Conservation (phyloP, 2,797 vertebrate genomes). For the Sarcoramphus papa region DNA sequence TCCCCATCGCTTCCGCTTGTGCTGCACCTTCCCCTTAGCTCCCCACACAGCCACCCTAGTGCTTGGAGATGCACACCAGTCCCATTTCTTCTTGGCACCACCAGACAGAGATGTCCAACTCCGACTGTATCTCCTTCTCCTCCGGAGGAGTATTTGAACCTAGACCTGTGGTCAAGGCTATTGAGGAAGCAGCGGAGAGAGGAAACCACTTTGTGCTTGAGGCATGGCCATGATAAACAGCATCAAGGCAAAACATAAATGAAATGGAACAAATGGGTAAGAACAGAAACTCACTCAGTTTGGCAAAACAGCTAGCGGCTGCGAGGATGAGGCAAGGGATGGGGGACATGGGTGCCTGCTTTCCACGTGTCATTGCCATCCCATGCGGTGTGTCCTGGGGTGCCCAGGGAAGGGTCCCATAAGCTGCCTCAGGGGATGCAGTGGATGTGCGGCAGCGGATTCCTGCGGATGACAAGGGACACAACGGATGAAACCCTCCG, state of each 20-base stretch:
- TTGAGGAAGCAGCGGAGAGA: not conserved
- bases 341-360: slow-evolving; percentile 14
- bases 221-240: not conserved
- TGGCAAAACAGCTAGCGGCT: slow-evolving; percentile 49
- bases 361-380: slow-evolving; percentile 47
- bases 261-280: not conserved
- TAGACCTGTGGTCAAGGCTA: not conserved
- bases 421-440: slow-evolving; percentile 46
- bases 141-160: not conserved
- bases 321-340: slow-evolving; percentile 61
- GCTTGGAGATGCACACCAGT: not conserved
- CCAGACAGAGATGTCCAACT: not conserved
- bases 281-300: slow-evolving; percentile 66
- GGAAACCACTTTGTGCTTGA: not conserved
- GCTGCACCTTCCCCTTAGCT: not conserved
- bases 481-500: not conserved
- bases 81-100: not conserved
- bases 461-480: not conserved
- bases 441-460: not conserved
- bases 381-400: slow-evolving; percentile 39
- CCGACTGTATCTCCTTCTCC: not conserved
- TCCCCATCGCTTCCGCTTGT: not conserved
- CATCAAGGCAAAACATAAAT: not conserved
- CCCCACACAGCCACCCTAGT: not conserved
- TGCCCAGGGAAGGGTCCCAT: slow-evolving; percentile 62